Base-by-base conservation (phyloP, 2,113 vertebrate species). In the Steatornis caripensis region DNA sequence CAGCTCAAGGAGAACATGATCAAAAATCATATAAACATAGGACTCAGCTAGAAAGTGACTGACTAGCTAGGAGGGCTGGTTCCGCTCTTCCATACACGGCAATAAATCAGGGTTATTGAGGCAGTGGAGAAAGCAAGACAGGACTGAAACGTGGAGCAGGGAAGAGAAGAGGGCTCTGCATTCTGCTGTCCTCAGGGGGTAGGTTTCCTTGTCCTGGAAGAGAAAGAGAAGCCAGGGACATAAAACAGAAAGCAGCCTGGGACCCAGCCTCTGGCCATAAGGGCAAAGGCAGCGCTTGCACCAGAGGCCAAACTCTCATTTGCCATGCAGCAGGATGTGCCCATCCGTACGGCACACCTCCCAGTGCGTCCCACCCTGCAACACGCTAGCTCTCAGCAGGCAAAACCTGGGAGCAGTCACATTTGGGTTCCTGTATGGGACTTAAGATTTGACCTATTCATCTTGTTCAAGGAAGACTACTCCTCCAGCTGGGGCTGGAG, bases 341-440 rank as follows among this genome's bases (percentile, higher is more conserved):
- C 36, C 10, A 43, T 55, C 65, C 34, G 15, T 10, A 53, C 0
- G 0, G 15, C 22, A 23, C 10, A n/a, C 16, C 10, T 36, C 45
- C 39, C 45, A 65, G 41, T 2, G 5, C 37, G n/a, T 53, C 29
- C 37, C 51, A 66, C 12, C 30, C 54, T 18, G 45, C 39, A 61
- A 41, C 26, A 30, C 0, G 15, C 2, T 12, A 17, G 12, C 29
- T 51, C n/a, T 55, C 46, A 66, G 29, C 15, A 5, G n/a, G 46
- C 34, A 74, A 70, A 81, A 18, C 49, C 66, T 9, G 2, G 6
- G 15, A 90, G 15, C 29, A 9, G 11, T 27, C 62, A 57, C 18
- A 30, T 64, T 30, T 23, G 4, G 48, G 6, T 34, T 43, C 21
- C 48, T 43, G 3, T 11, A 26, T 2, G 4, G 30, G 21, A 60